A percentile compares a stretch with the other conserved stretches of the same genome.
phyloP scores from a whole-genome alignment of 2,888 invertebrate species.

The Galerucella calmariensis region DNA sequence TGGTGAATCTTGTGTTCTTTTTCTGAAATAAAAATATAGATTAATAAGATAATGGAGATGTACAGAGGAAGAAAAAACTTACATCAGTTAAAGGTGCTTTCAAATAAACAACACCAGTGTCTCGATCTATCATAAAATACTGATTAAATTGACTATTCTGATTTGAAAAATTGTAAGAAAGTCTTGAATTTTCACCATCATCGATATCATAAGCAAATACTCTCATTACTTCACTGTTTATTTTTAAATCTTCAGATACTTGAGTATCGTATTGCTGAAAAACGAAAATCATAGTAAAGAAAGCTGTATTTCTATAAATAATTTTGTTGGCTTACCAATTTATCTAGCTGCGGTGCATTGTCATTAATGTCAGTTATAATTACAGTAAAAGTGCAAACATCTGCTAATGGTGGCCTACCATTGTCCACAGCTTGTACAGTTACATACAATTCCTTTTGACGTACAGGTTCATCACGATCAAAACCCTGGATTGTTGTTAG shows the following conservation, averaged over 20 bases:
- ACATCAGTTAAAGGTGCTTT: slow-evolving; percentile 53
- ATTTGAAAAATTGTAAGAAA: slow-evolving; percentile 75
- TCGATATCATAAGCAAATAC: slow-evolving; percentile 94
- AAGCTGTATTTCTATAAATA: not conserved
- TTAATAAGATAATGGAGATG: not conserved
- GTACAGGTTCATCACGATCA: slow-evolving; percentile 89
- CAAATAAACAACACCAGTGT: slow-evolving; percentile 81
- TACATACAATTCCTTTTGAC: slow-evolving; percentile 84
- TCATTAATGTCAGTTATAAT: slow-evolving; percentile 94
- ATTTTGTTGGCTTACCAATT: slow-evolving; percentile 72
- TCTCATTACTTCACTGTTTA: slow-evolving; percentile 82
- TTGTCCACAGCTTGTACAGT: slow-evolving; percentile 94
- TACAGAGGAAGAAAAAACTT: slow-evolving; percentile 42
- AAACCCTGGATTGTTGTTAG: slow-evolving; percentile 82
- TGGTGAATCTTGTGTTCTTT: slow-evolving; percentile 72
- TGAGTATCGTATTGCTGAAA: slow-evolving; percentile 76
- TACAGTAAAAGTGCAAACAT: slow-evolving; percentile 93
- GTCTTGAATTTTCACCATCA: slow-evolving; percentile 89
- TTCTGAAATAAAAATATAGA: slow-evolving; percentile 65
- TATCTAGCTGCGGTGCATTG: slow-evolving; percentile 84
- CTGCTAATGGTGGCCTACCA: slow-evolving; percentile 89
- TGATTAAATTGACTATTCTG: slow-evolving; percentile 66
- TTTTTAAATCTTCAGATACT: slow-evolving; percentile 82
- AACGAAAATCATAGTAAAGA: not conserved
- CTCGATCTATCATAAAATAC: slow-evolving; percentile 84